A percentile compares a stretch with the other conserved stretches of the same genome.
These are phyloP conservation scores for Oreocharis arfaki DNA, from an alignment of 2,113 vertebrate genomes.

Conservation along the genomic window DNA sequence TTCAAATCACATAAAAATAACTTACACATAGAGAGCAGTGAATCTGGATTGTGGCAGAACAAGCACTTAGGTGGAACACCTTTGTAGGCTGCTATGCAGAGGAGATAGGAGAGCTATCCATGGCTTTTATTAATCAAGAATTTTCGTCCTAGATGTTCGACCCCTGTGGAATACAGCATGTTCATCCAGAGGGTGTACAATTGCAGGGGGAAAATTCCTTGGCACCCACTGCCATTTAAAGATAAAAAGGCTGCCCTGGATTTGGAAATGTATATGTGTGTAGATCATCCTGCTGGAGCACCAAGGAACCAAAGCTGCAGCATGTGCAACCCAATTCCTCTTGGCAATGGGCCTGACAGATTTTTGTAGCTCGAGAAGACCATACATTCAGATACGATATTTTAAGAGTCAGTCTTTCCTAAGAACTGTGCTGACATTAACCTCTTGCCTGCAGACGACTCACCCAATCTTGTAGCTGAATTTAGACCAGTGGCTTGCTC, in stretches of 20 bases:
- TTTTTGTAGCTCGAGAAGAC: slow-evolving; percentile 44
- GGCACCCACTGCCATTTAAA: neutral
- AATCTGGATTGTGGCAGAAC: neutral
- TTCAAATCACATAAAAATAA: neutral
- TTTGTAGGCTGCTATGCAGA: neutral
- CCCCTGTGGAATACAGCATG: neutral
- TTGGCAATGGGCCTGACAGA: slow-evolving; percentile 9
- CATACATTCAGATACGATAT: slow-evolving; percentile 30
- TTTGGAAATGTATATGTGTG: neutral
- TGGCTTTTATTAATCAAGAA: neutral
- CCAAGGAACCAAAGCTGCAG: neutral
- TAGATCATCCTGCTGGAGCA: neutral
- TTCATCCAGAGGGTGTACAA: neutral
- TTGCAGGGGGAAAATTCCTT: neutral
- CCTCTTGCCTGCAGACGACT: neutral
- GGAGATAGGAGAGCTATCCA: neutral
- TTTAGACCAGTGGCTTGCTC: neutral
- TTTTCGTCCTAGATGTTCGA: neutral
- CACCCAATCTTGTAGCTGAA: neutral
- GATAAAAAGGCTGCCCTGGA: neutral
- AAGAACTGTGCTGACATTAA: slow-evolving; percentile 24
- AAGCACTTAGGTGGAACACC: neutral
- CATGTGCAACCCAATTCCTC: slow-evolving; percentile 24
- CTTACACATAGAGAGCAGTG: neutral
- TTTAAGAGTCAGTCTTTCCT: slow-evolving; percentile 37